Base-by-base conservation (phyloP, 2,797 vertebrate species). In the Paedocypris micromegethes region DNA sequence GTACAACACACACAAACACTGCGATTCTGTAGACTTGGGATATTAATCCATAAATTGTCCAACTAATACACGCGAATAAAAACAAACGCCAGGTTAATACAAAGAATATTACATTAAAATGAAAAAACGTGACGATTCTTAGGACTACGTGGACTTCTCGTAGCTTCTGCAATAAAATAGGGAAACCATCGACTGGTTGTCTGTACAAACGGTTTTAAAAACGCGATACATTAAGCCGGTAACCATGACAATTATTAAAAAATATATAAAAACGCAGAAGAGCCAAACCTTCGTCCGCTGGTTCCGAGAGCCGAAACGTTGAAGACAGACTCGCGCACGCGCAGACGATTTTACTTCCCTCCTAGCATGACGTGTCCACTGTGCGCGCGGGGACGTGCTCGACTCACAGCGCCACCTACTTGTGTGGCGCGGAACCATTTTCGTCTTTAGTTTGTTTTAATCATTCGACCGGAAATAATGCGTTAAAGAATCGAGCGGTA, bases 131-230 rank as follows among this genome's bases (percentile, higher is more conserved):
- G 38, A 9, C 4, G n/a, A 37, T 49, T 23, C 23, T 23, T 49
- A 6, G 4, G 68, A 54, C 72, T 77, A 72, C 65, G 72, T 74
- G 72, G 62, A 63, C 69, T 65, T 54, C 2, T 42, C 2, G 8
- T 3, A 37, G 2, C 5, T 4, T 0, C 2, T 3, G 5, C 2
- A 7, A 7, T 37, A 40, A 7, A 39, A 3, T 1, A 4, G n/a
- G 5, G 7, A 43, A 23, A 58, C 6, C 9, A 1, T 23, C 5
- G 3, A 2, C 38, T n/a, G 3, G 2, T 64, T 47, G 2, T 8
- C 0, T 58, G 23, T 9, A 58, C 2, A 6, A 23, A 23, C 23
- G 23, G 23, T 23, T 23, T 23, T 23, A 23, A 23, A 23, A 23
- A 23, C 23, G 23, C 23, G 23, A 23, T 23, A 23, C 1, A 23